phyloP scores from a whole-genome alignment of 2,888 invertebrate species.

The Chalcis sispes region DNA sequence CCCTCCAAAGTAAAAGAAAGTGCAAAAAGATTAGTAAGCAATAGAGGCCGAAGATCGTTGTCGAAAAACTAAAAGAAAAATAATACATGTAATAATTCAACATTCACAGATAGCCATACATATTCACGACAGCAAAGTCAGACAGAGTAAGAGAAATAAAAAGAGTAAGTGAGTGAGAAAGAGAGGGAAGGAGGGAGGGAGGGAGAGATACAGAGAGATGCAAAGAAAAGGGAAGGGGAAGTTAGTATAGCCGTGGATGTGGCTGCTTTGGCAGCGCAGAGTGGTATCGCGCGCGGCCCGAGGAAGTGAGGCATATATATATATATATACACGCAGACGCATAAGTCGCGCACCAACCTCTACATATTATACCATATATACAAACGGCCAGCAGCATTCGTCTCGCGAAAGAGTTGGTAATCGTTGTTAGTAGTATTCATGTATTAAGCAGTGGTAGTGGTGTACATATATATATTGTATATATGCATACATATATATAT shows the following conservation, averaged over 20 bases:
- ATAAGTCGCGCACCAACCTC: background rate
- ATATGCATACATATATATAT: slow-evolving; percentile 1
- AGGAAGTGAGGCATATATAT: slow-evolving; percentile 36
- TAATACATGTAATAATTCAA: too few species aligned
- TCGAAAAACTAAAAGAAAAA: too few species aligned
- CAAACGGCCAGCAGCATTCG: slow-evolving; percentile 1
- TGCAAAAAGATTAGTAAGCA: too few species aligned
- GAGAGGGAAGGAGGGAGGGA: slow-evolving; percentile 16
- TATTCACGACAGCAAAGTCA: background rate
- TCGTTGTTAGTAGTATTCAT: too few species aligned
- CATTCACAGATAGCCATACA: background rate
- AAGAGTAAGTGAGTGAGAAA: background rate
- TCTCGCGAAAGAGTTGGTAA: too few species aligned
- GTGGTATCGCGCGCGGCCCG: slow-evolving; percentile 41
- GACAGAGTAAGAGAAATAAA: background rate
- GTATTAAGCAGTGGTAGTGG: too few species aligned
- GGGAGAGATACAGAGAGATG: slow-evolving; percentile 18
- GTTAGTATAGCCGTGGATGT: slow-evolving; percentile 40
- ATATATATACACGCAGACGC: background rate
- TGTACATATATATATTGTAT: too few species aligned
- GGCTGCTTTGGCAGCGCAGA: slow-evolving; percentile 51
- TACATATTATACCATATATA: too few species aligned
- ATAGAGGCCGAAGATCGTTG: too few species aligned
- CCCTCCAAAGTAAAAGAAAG: too few species aligned
- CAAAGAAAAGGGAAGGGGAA: slow-evolving; percentile 12